Base-by-base conservation (phyloP, 2,113 vertebrate species). In the Amblyopsis rosae region DNA sequence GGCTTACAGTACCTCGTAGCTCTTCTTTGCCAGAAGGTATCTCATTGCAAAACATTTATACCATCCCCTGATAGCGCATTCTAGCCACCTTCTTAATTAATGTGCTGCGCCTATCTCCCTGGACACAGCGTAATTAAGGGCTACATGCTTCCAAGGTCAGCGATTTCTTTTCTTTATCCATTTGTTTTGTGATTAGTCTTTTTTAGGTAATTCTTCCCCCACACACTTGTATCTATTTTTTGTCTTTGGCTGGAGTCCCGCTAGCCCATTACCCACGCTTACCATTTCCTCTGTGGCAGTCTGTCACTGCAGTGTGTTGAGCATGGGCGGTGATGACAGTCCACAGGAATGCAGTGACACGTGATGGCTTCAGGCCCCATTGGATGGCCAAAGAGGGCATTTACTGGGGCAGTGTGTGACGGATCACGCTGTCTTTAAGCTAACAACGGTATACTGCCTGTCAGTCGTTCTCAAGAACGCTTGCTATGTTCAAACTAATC, bases 101-200 rank as follows among this genome's bases (percentile, higher is more conserved):
- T 86, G 63, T 79, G 69, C 26, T 72, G 33, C 26, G 26, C 26
- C 26, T 56, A 72, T 71, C 77, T 87, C 86, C 73, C 72, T 64
- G 73, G 69, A 78, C 70, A 79, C 64, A 41, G 16, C 53, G 77
- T 85, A 86, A 87, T 84, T 91, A 82, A 67, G 19, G n/a, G 32
- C 67, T 85, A 87, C 82, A 86, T 82, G 64, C 71, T 66, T 66
- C 58, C 74, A 82, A 82, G 79, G 80, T 87, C 80, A 80, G 58
- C 59, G 65, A 45, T 70, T 83, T 82, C 72, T 70, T 82, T 73
- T 35, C 69, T 71, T 82, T 73, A 79, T 70, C 64, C 57, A 16
- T 71, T 84, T n/a, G 63, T 85, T 78, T 82, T 62, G 53, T 69
- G 71, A 76, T 73, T 66, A 67, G 68, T 15, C 11, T 35, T 67